Evolutionary conservation across 2,888 invertebrate species (phyloP).

Genomic region (Agonopterix arenella): DNA sequence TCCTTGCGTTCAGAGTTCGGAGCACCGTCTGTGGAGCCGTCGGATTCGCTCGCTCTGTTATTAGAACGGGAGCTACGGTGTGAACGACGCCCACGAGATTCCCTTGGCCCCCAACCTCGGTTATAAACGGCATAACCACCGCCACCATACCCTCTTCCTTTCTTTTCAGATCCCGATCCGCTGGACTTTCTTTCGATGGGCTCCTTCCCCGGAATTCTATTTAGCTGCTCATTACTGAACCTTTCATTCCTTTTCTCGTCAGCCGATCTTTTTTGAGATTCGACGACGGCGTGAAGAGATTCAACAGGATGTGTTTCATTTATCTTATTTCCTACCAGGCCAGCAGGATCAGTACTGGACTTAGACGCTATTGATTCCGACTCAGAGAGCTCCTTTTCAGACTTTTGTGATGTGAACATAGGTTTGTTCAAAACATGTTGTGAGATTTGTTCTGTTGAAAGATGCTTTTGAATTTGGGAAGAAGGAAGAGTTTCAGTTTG

Average conservation of each 20-base stretch:
- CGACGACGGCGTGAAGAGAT: slow-evolving; percentile 32
- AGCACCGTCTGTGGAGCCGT: slow-evolving; percentile 84
- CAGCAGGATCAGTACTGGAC: slow-evolving; percentile 44
- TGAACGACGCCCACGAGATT: slow-evolving; percentile 68
- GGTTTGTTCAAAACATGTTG: slow-evolving; percentile 36
- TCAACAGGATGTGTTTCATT: slow-evolving; percentile 42
- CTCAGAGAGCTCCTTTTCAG: slow-evolving; percentile 58
- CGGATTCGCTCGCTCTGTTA: slow-evolving; percentile 81
- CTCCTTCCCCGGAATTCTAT: slow-evolving; percentile 66
- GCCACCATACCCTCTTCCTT: slow-evolving; percentile 68
- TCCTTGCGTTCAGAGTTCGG: slow-evolving; percentile 72
- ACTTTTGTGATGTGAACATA: slow-evolving; percentile 41
- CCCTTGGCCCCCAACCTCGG: slow-evolving; percentile 67
- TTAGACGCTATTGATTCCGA: slow-evolving; percentile 51
- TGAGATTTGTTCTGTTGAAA: slow-evolving; percentile 33
- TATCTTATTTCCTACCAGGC: slow-evolving; percentile 29
- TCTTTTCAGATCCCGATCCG: slow-evolving; percentile 68
- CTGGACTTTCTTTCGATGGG: slow-evolving; percentile 65
- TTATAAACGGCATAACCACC: slow-evolving; percentile 61
- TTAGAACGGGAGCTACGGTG: slow-evolving; percentile 66
- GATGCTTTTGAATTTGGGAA: slow-evolving; percentile 38
- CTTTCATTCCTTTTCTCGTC: slow-evolving; percentile 58
- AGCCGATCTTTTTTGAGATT: slow-evolving; percentile 37
- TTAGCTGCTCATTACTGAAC: slow-evolving; percentile 53
- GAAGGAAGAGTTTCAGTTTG: slow-evolving; percentile 32